These are phyloP conservation scores for Drosophila lutescens DNA, from an alignment of 2,888 invertebrate species.

Conservation along the genomic window DNA sequence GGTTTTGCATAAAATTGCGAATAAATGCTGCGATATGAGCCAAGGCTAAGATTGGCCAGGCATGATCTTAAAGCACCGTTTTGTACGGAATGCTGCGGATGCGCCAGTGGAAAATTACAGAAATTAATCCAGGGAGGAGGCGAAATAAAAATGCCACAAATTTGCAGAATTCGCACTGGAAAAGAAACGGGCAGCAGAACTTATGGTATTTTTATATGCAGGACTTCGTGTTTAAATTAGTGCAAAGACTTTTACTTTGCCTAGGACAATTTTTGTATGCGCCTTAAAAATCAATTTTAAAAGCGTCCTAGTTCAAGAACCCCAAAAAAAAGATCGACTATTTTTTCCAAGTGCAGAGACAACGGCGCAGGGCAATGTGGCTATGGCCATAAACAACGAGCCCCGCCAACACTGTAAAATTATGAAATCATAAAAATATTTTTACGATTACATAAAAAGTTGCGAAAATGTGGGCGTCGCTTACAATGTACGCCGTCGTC, in stretches of 20 bases:
- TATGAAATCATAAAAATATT: conserved; percentile 81
- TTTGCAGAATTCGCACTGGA: conserved; percentile 28
- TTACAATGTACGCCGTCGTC: conserved; percentile 31
- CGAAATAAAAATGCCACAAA: conserved; percentile 46
- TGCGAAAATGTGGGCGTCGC: conserved; percentile 66
- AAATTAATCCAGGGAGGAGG: conserved; percentile 38
- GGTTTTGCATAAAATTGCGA: conserved; percentile 75
- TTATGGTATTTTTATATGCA: background rate
- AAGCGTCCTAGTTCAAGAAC: too few relatives aligned
- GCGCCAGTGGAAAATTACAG: conserved; percentile 39
- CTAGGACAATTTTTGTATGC: too few relatives aligned
- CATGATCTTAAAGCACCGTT: conserved; percentile 50
- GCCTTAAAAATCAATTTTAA: too few relatives aligned
- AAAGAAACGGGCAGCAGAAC: background rate
- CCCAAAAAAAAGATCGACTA: rapidly evolving
- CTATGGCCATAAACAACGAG: conserved; percentile 62
- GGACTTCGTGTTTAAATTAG: background rate
- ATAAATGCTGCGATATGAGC: conserved; percentile 56
- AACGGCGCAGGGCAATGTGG: conserved; percentile 29
- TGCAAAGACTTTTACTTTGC: background rate
- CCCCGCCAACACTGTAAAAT: conserved; percentile 73
- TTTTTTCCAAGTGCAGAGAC: conserved; percentile 16
- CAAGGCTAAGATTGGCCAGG: conserved; percentile 60
- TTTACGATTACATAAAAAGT: conserved; percentile 77
- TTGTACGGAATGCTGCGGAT: conserved; percentile 42